A percentile compares a stretch with the other conserved stretches of the same genome.
Evolutionary conservation across 2,113 vertebrate genomes (phyloP).

Genomic region (Heptranchias perlo): DNA sequence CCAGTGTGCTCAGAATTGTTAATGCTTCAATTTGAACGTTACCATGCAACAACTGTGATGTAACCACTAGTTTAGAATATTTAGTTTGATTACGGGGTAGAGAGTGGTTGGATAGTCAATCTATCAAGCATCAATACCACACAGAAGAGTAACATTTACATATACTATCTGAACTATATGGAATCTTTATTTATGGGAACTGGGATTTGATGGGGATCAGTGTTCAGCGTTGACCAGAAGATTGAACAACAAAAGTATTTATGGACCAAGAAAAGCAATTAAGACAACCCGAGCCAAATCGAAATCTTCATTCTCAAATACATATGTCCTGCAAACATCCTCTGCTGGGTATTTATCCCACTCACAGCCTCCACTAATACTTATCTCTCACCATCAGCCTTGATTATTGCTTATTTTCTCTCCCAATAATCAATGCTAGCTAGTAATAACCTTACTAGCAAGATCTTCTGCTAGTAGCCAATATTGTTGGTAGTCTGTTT

Average conservation of each 20-base stretch:
- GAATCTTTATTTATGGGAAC: not conserved
- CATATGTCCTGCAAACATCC: not conserved
- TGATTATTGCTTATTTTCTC: not conserved
- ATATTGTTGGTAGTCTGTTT: not conserved
- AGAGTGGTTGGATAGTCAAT: not conserved
- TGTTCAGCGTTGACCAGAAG: not conserved
- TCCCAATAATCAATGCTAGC: not conserved
- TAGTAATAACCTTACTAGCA: not conserved
- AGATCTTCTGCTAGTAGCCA: not conserved
- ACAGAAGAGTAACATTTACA: not conserved
- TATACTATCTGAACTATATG: not conserved
- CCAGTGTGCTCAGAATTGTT: slow-evolving; percentile 4
- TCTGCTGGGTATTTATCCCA: not conserved
- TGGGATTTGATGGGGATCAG: not conserved
- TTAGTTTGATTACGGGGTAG: not conserved
- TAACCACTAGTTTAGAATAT: not conserved
- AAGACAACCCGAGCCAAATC: not conserved
- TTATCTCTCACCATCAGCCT: not conserved
- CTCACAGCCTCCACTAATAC: not conserved
- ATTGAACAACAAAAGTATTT: not conserved
- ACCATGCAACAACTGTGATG: not conserved
- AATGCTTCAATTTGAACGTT: not conserved
- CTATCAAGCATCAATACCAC: not conserved
- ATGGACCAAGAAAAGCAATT: not conserved
- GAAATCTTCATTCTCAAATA: not conserved